phyloP scores from a whole-genome alignment of 2,888 invertebrate genomes.

The Drosophila prostipennis region DNA sequence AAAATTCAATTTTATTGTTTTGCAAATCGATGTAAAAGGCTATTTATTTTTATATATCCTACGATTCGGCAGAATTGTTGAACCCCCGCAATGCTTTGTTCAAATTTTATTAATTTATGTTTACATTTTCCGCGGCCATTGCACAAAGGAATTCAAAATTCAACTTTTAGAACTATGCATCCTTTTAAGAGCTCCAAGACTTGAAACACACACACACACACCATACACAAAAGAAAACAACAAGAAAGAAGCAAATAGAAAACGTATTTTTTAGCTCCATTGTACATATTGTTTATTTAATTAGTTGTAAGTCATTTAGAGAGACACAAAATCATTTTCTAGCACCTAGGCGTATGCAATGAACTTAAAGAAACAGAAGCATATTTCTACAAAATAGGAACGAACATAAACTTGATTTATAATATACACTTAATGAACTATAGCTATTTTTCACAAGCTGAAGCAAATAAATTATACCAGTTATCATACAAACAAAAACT shows the following conservation, averaged over 20 bases:
- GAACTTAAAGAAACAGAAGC: conserved; percentile 63
- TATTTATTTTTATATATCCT: conserved; percentile 61
- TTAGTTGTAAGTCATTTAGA: conserved; percentile 56
- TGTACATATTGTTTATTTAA: conserved; percentile 78
- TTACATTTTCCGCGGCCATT: conserved; percentile 69
- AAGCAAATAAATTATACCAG: conserved; percentile 76
- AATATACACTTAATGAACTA: conserved; percentile 64
- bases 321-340: conserved; percentile 46
- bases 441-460: conserved; percentile 71
- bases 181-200: conserved; percentile 75
- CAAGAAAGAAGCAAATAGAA: conserved; percentile 38
- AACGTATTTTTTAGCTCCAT: conserved; percentile 49
- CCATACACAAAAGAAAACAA: conserved; percentile 12
- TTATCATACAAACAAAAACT: conserved; percentile 48
- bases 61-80: conserved; percentile 24
- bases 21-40: conserved; percentile 66
- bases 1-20: conserved; percentile 61
- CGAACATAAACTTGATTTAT: conserved; percentile 68
- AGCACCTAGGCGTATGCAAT: conserved; percentile 53
- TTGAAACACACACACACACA: conserved; percentile 57
- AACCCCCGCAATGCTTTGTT: conserved; percentile 20
- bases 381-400: conserved; percentile 35
- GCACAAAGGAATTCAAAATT: conserved; percentile 78
- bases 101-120: conserved; percentile 36
- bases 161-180: conserved; percentile 43